phyloP scores from a whole-genome alignment of 2,888 invertebrate species.

The Nomada ferruginata region DNA sequence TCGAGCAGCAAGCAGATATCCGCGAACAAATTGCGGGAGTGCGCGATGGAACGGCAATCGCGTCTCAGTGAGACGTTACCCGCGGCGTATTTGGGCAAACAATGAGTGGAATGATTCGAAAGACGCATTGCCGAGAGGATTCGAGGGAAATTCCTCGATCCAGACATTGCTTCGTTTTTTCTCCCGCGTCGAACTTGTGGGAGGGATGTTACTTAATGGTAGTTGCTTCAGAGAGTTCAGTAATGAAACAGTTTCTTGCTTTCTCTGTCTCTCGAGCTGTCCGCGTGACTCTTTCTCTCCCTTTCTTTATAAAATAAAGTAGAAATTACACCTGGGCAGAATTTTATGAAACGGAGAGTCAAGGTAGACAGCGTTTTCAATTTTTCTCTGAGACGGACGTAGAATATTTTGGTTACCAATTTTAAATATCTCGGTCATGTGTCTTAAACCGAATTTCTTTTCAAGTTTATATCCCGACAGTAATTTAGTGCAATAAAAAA shows the following conservation, averaged over 20 bases:
- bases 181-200: not conserved
- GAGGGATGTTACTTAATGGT: not conserved
- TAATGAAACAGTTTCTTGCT: not conserved
- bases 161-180: constrained; percentile 4
- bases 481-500: no score
- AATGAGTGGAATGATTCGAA: constrained; percentile 42
- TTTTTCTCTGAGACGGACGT: no score
- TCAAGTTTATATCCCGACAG: no score
- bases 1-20: constrained; percentile 25
- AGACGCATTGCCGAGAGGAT: constrained; percentile 33
- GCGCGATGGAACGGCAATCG: constrained; percentile 25
- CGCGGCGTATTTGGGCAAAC: constrained; percentile 49
- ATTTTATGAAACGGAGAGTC: no score
- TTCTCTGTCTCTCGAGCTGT: not conserved
- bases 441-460: no score
- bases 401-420: no score
- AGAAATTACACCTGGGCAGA: no score
- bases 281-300: not conserved
- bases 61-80: constrained; percentile 39
- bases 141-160: constrained; percentile 30
- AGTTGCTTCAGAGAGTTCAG: not conserved
- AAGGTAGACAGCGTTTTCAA: no score
- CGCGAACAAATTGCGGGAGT: constrained; percentile 33
- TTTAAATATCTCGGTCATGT: no score
- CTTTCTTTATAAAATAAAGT: not conserved